Evolutionary conservation across 2,113 vertebrate genomes (phyloP), one percentile per base, ranked within the genome.

Genomic region (Octodon degus): DNA sequence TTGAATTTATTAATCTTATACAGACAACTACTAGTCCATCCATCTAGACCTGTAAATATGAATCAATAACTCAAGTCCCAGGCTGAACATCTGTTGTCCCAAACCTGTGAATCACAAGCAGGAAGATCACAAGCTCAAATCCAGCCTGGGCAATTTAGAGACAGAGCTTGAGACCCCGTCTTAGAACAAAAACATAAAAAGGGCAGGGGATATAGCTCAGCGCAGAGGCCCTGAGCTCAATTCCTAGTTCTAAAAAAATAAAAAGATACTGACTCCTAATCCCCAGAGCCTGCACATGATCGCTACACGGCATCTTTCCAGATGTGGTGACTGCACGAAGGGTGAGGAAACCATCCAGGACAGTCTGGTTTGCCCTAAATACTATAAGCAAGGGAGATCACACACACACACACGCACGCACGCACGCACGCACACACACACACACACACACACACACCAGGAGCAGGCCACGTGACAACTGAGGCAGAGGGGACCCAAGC

Each of bases 361-460:
- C 40, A 7, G 22, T 2, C 34, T 17, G 25, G 17, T 22, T 34
- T 16, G 11, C 37, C 13, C 50, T 34, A 50, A 50, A 53, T 19
- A 17, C 16, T n/a, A 14, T 25, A 32, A 20, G 11, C 5, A 20
- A 53, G 16, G 9, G 79, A 80, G 27, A 9, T 11, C 0, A 4
- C 55, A n/a, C 0, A 1, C 7, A 12, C 1, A 3, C 5, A 43
- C 43, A 5, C 43, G 5, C 43, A 6, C n/a, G 10, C 1, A 4
- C 9, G 17, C 10, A 22, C 13, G 6, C n/a, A 10, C 1, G 4
- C 9, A 22, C 10, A 27, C 43, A 43, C 43, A 43, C 43, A 43
- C 0, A 4, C 55, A n/a, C 0, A 1, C 7, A 8, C n/a, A 14
- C 1, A 6, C 9, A 22, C 10, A 27, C 14, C 20, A 65, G n/a